These are phyloP conservation scores for Xestia c-nigrum DNA, from an alignment of 2,888 invertebrate species.

Conservation along the genomic window DNA sequence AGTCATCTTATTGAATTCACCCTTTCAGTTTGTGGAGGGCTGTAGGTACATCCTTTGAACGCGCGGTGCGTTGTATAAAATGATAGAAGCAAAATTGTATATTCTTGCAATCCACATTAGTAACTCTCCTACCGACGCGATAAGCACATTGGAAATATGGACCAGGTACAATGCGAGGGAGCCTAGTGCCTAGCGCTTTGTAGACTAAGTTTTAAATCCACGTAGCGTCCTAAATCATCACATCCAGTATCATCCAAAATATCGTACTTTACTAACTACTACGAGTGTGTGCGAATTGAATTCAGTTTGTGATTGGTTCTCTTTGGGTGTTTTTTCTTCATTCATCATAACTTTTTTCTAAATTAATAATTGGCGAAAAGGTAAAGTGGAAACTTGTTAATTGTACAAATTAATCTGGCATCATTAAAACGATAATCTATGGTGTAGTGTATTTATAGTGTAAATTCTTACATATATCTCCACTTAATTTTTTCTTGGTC, in stretches of 20 bases:
- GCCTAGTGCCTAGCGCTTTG: not conserved
- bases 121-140: not conserved
- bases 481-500: slow-evolving; percentile 9
- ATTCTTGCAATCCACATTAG: not conserved
- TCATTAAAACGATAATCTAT: not conserved
- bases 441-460: slow-evolving; percentile 17
- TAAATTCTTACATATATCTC: slow-evolving; percentile 37
- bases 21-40: no score
- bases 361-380: slow-evolving; percentile 60
- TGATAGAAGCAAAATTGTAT: not conserved
- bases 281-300: slow-evolving; percentile 45
- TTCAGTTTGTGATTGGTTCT: slow-evolving; percentile 48
- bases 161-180: not conserved
- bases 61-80: not conserved
- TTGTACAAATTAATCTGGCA: slow-evolving; percentile 32
- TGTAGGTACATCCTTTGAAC: no score
- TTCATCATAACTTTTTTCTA: slow-evolving; percentile 57
- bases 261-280: slow-evolving; percentile 58
- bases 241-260: slow-evolving; percentile 36
- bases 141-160: slow-evolving; percentile 40
- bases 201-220: slow-evolving; percentile 36
- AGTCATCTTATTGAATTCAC: no score
- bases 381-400: slow-evolving; percentile 24
- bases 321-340: slow-evolving; percentile 50
- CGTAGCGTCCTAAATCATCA: slow-evolving; percentile 40